A percentile compares a stretch with the other conserved stretches of the same genome.
phyloP scores from a whole-genome alignment of 1,140 invertebrate genomes.

The Drosophila ficusphila region DNA sequence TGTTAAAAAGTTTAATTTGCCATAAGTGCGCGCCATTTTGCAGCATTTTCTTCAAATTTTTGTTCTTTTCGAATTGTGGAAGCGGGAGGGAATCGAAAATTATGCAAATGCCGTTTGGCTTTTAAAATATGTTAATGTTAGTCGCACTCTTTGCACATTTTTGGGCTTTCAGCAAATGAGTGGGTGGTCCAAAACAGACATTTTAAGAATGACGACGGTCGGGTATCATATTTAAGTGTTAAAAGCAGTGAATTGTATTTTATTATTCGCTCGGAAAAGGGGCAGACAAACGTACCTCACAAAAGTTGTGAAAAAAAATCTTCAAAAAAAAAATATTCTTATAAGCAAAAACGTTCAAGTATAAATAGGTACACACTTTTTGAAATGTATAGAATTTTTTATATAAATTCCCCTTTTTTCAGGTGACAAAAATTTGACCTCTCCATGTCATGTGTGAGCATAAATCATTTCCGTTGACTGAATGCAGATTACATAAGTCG shows the following conservation, averaged over 20 bases:
- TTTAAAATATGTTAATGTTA: slow-evolving; percentile 75
- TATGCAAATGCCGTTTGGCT: slow-evolving; percentile 75
- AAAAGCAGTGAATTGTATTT: neutral
- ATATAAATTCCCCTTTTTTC: neutral
- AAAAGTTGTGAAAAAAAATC: neutral
- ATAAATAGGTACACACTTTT: too few species aligned
- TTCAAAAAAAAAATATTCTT: neutral
- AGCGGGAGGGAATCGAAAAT: slow-evolving; percentile 34
- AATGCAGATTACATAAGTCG: slow-evolving; percentile 29
- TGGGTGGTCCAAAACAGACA: neutral
- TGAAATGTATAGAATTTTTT: too few species aligned
- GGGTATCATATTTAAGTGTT: slow-evolving; percentile 8
- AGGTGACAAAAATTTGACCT: neutral
- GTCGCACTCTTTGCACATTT: slow-evolving; percentile 22
- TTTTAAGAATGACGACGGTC: neutral
- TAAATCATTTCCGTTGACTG: slow-evolving; percentile 39
- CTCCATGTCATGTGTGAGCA: neutral
- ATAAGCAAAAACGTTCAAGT: too few species aligned
- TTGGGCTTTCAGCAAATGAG: slow-evolving; percentile 38
- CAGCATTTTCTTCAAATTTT: slow-evolving; percentile 57
- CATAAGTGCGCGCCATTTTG: slow-evolving; percentile 65
- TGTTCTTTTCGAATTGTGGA: neutral
- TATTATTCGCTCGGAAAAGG: neutral
- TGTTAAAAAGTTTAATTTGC: slow-evolving; percentile 80
- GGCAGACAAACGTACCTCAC: neutral